Base-by-base conservation (phyloP, 2,888 invertebrate genomes). In the Eupithecia vulgata region DNA sequence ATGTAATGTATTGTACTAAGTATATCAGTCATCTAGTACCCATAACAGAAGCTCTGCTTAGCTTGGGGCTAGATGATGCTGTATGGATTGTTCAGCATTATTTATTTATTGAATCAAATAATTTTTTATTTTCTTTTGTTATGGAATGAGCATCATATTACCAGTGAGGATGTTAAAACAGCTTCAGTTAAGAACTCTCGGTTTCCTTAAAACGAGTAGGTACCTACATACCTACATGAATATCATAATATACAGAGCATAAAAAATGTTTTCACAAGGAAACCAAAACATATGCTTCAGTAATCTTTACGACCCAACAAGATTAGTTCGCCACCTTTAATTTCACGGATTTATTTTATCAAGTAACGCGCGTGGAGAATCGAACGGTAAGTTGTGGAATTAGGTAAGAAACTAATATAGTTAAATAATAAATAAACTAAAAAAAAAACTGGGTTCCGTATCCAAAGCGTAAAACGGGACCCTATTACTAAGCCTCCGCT, bases 271-370 rank as follows among this genome's bases (percentile, higher is more conserved):
- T 73, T 67, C 40, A 62, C 67, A 76, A 21, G 35, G 15, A n/a
- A 73, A 71, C 30, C 74, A 65, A 79, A 75, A 77, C 76, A 76
- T 71, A 74, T 71, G 76, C 68, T 65, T 72, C 76, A 76, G 81
- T 83, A 85, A 85, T 81, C 67, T 87, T 87, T 83, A 87, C 82
- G 84, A 84, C 81, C 69, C 73, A 77, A 77, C 77, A 65, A 75
- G 69, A 82, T 83, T 79, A 81, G 48, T 34, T 34, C 34, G 61
- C 61, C 68, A n/a, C 73, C 80, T 76, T 17, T 71, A 70, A 80
- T 80, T 81, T 79, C 75, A 76, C 70, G 77, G 74, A 52, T 72
- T 75, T 70, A 74, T 69, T 67, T 68, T 74, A 74, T 73, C 68
- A 57, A 67, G 75, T 73, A 72, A 73, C 61, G 12, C 17, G 65